Base-by-base conservation (phyloP, 2,797 vertebrate genomes). In the Podarcis siculus region DNA sequence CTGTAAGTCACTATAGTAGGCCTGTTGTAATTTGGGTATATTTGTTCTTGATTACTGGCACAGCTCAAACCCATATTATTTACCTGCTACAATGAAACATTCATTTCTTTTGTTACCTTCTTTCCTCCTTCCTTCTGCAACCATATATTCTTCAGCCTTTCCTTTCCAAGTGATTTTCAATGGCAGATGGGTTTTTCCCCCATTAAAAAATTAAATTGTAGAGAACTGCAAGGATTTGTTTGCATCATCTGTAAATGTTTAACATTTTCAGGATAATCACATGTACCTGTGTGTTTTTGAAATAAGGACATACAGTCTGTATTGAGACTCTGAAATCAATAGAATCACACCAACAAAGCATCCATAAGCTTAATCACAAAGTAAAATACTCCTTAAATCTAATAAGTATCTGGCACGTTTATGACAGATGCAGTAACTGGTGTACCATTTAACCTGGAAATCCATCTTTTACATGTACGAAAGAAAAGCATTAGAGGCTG, bases 161-260 rank as follows among this genome's bases (percentile, higher is more conserved):
- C 95, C 92, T 90, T 55, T 95, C 95, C 96, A 96, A 96, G 96
- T 97, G 95, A 97, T 95, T 97, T 96, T 95, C 95, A 90, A 95
- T 96, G 92, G 92, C 95, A 96, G 94, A 94, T 94, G 92, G 91
- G 94, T 86, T 93, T 87, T 84, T 89, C 95, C 96, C 91, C 95
- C 94, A n/a, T 3, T 49, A 95, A 92, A 94, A 96, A 91, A 95
- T 94, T 93, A 93, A 93, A 96, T 96, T 97, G 93, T 95, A 95
- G 96, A 96, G 96, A 96, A 96, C 96, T 95, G 90, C 94, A 93
- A 95, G 93, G 94, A 93, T 96, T 96, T 95, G 97, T 96, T 94
- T 94, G 95, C 96, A 96, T 96, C 96, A 96, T 96, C 96, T 97
- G 95, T 93, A 96, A 95, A 95, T 97, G 96, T 97, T 96, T 94